These are phyloP conservation scores for Erannis defoliaria DNA, from an alignment of 2,888 invertebrate species.

Conservation along the genomic window DNA sequence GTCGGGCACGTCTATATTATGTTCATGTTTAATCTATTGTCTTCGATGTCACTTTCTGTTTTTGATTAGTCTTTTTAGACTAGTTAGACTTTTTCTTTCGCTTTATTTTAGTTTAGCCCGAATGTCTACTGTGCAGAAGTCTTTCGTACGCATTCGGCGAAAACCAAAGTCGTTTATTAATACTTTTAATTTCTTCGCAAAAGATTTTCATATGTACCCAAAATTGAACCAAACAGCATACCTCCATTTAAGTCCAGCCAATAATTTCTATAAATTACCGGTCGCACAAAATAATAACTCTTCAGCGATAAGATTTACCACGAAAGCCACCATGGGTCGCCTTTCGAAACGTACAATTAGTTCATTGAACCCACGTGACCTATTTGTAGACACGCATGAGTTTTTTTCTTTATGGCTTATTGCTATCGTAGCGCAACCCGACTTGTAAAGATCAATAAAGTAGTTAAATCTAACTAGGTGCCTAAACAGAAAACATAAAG, in stretches of 20 bases:
- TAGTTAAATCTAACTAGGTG: too few relatives aligned
- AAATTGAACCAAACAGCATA: constrained; percentile 1
- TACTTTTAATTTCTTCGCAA: too few relatives aligned
- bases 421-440: not conserved
- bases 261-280: constrained; percentile 36
- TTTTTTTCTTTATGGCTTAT: constrained; percentile 15
- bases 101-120: too few relatives aligned
- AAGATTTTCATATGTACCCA: not conserved
- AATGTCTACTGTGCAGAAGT: too few relatives aligned
- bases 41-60: too few relatives aligned
- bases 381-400: constrained; percentile 21
- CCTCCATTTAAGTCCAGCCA: constrained; percentile 23
- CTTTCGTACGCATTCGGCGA: too few relatives aligned
- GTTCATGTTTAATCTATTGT: too few relatives aligned
- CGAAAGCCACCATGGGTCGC: constrained; percentile 18
- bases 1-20: too few relatives aligned
- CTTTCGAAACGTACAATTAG: constrained; percentile 38
- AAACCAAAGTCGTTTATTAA: too few relatives aligned
- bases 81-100: too few relatives aligned
- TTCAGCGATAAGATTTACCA: constrained; percentile 38
- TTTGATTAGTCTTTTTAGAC: too few relatives aligned
- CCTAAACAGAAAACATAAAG: too few relatives aligned
- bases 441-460: constrained; percentile 2
- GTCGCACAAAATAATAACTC: constrained; percentile 36
- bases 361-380: constrained; percentile 37